A percentile compares a stretch with the other conserved stretches of the same genome.
Conservation (phyloP, 2,888 invertebrate species). For the Stenodera caucasica region DNA sequence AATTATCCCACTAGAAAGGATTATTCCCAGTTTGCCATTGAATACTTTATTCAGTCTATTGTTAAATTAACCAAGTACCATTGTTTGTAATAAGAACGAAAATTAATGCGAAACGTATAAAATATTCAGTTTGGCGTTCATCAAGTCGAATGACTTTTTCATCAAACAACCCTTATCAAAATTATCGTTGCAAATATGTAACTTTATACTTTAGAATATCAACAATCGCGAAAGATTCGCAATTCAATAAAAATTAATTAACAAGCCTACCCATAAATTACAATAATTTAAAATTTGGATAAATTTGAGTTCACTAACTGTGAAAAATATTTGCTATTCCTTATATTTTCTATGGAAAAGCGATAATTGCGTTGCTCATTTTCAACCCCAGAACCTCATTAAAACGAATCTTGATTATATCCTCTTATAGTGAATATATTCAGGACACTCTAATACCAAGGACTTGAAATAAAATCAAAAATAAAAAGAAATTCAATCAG, state of each 20-base stretch:
- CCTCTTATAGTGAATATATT: neutral
- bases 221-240: neutral
- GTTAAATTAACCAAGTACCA: neutral
- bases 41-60: neutral
- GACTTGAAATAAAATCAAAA: too few relatives aligned
- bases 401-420: neutral
- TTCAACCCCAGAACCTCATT: neutral
- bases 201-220: neutral
- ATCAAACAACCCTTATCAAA: neutral
- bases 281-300: too few relatives aligned
- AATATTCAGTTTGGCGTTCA: neutral
- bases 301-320: too few relatives aligned
- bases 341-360: neutral
- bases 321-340: too few relatives aligned
- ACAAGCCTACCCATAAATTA: too few relatives aligned
- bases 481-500: neutral
- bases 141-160: neutral
- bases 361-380: conserved; percentile 1
- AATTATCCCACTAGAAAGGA: neutral
- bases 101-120: neutral
- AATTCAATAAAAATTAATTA: neutral
- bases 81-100: neutral
- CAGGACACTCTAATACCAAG: neutral
- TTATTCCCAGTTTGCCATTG: neutral
- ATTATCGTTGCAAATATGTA: neutral